Evolutionary conservation across 2,888 invertebrate species (phyloP).

Genomic region (Archaeoteleia sp.): DNA sequence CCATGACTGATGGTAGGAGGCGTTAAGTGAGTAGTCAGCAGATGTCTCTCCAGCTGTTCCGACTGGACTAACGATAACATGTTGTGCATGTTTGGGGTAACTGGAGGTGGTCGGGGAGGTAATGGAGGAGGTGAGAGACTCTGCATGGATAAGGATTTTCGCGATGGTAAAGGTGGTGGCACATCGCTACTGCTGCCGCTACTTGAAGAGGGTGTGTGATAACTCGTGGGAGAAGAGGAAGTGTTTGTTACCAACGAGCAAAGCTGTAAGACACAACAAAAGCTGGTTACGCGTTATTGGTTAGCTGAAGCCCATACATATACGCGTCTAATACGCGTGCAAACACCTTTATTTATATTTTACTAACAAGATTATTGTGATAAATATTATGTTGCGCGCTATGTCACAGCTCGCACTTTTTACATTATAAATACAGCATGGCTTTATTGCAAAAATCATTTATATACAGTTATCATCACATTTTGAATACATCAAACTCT

Average conservation of each 20-base stretch:
- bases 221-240: conserved; percentile 69
- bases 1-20: conserved; percentile 72
- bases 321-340: neutral
- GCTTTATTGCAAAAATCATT: too few species aligned
- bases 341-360: conserved; percentile 1
- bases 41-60: conserved; percentile 72
- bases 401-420: too few species aligned
- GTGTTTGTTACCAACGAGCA: conserved; percentile 74
- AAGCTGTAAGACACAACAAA: conserved; percentile 75
- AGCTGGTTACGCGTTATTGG: conserved; percentile 57
- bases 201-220: conserved; percentile 68
- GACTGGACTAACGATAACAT: conserved; percentile 65
- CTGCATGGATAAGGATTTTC: conserved; percentile 73
- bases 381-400: conserved; percentile 1
- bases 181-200: conserved; percentile 68
- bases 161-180: conserved; percentile 75
- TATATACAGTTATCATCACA: too few species aligned
- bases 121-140: conserved; percentile 77
- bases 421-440: too few species aligned
- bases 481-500: too few species aligned
- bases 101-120: conserved; percentile 78
- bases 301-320: conserved; percentile 45
- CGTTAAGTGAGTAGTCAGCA: conserved; percentile 72
- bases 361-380: neutral
- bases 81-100: conserved; percentile 71